Evolutionary conservation across 2,797 vertebrate species (phyloP), one percentile per base, ranked within the genome.

Genomic region (Leptatherina wallacei): DNA sequence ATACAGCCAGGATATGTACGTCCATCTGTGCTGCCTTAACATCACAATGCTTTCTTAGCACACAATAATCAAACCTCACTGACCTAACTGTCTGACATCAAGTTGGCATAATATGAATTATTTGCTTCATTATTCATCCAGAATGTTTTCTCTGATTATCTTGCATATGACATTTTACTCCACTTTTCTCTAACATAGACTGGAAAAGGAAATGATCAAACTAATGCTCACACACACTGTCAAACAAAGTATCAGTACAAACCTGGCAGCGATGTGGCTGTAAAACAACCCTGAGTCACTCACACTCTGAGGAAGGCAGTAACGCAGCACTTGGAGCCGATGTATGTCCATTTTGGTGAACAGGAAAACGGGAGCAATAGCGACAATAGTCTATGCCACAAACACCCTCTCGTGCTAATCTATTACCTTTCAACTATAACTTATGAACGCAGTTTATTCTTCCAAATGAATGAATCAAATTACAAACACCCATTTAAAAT

Each of bases 211-310:
- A 73, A 61, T 33, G n/a, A 65, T 47, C 57, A 65, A 32, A 54
- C 24, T 11, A 10, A 64, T 29, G 38, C 47, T 58, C 24, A 27
- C 51, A 66, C 57, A 52, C 62, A 49, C 60, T 27, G 49, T 69
- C 38, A 33, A 47, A 73, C 61, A 72, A 71, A 72, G 67, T 55
- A 62, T 69, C 1, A 35, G 66, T 61, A 95, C 94, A 78, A 77
- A 95, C 94, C 93, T 95, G 91, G 78, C 82, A 83, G 86, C 73
- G 64, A 90, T 86, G 84, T 89, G 89, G 74, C 65, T 91, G 83
- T 90, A 88, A 82, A 91, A 93, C 77, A 94, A 73, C 40, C 93
- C 94, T 29, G 93, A 94, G 86, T 94, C 94, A 76, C 93, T 94
- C 78, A 94, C 85, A 58, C 94, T 94, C 87, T 94, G 93, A 56